Conservation (phyloP, 2,797 vertebrate genomes). For the Myotis myotis region DNA sequence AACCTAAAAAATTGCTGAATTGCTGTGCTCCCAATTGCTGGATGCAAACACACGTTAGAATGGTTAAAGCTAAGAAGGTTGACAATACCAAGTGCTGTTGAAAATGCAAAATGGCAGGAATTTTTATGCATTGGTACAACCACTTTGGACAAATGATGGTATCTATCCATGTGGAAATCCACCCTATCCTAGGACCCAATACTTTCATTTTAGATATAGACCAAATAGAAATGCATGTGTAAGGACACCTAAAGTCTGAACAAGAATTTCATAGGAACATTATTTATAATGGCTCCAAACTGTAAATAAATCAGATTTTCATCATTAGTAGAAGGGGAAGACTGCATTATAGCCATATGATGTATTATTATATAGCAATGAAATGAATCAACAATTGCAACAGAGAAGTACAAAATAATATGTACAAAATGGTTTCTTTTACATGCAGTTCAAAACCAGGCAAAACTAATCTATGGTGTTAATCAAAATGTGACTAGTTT, state of each 20-base stretch:
- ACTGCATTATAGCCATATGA: neutral
- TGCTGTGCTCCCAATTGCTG: neutral
- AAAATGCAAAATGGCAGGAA: neutral
- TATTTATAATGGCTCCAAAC: neutral
- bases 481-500: neutral
- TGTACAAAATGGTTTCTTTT: neutral
- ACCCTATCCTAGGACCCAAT: neutral
- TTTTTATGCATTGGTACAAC: neutral
- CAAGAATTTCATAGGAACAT: neutral
- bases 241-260: neutral
- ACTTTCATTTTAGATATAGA: neutral
- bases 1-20: neutral
- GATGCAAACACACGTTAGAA: neutral
- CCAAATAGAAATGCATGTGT: neutral
- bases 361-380: neutral
- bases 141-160: neutral
- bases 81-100: neutral
- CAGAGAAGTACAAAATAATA: neutral
- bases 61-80: neutral
- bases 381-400: neutral
- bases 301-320: slow-evolving; percentile 19
- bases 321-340: neutral
- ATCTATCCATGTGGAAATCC: neutral
- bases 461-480: neutral
- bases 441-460: neutral